phyloP scores from a whole-genome alignment of 2,888 invertebrate genomes.

The Brachylomia viminalis region DNA sequence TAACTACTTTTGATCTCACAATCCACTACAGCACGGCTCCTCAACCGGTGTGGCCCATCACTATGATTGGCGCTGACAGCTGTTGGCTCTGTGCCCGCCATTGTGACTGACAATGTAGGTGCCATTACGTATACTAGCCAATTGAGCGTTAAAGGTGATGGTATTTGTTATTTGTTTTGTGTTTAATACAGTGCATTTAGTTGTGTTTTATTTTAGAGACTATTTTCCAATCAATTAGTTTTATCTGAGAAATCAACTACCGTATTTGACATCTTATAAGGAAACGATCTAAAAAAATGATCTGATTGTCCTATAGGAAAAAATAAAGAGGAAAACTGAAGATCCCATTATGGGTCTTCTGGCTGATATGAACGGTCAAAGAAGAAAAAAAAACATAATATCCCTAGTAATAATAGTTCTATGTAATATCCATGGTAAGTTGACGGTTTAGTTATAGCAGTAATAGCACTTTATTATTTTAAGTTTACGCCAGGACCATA shows the following conservation, averaged over 20 bases:
- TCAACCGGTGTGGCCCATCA: conserved; percentile 10
- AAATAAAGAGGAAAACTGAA: too few relatives aligned
- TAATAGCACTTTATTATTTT: too few relatives aligned
- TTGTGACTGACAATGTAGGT: conserved; percentile 26
- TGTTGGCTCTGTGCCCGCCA: conserved; percentile 63
- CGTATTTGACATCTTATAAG: too few relatives aligned
- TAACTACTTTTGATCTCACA: neutral
- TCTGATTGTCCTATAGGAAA: too few relatives aligned
- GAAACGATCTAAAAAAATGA: too few relatives aligned
- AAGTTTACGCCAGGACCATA: too few relatives aligned
- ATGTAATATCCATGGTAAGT: too few relatives aligned
- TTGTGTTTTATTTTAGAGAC: neutral
- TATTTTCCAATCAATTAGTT: neutral
- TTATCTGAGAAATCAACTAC: neutral
- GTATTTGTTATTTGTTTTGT: conserved; percentile 11
- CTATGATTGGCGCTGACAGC: conserved; percentile 62
- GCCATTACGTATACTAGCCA: conserved; percentile 17
- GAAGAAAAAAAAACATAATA: too few relatives aligned
- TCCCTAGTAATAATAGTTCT: too few relatives aligned
- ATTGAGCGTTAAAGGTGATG: conserved; percentile 23
- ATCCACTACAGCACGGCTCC: neutral
- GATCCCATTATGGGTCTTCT: too few relatives aligned
- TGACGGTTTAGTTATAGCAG: too few relatives aligned
- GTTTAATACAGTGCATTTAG: neutral
- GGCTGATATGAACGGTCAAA: neutral